Evolutionary conservation across 64 coral and sea anemone genomes (phyloP), one percentile per base, ranked within the genome.

Genomic region (Porites australiensis): DNA sequence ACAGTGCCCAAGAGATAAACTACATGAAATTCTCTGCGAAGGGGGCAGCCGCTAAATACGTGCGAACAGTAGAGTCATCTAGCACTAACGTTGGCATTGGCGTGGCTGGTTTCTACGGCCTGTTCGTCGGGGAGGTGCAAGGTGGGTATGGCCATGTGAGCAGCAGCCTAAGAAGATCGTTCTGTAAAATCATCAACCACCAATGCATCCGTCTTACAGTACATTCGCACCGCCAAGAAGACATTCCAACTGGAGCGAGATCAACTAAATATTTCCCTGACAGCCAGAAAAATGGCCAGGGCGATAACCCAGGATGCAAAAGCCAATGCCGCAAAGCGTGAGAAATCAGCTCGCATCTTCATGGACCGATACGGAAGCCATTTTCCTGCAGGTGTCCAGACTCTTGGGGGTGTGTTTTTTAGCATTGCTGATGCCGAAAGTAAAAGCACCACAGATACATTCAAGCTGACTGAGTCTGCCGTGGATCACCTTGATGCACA

Each of bases 331-430:
- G 20, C 7, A 47, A 65, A 85, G 21, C 3, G 14, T 2, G 69
- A 71, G 19, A 16, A 71, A 44, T n/a, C 13, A 4, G 87, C 87
- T 50, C 51, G 73, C 21, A 16, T 0, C 14, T 89, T 89, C 19
- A 44, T 89, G 59, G 3, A 89, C 13, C 87, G 87, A 47, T 89
- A 77, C 4, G 87, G 87, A 27, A 89, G 87, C 59, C 72, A 89
- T 74, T 89, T 60, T 27, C 87, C 87, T 15, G 72, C 20, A 0
- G 87, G 87, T 14, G 11, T 77, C 1, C 87, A 89, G 3, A 89
- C 87, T 5, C 87, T 89, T 8, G 87, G 87, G 2, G 87, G 87
- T 0, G 15, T 64, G 50, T 48, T 89, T 22, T 89, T 89, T 55
- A 54, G 50, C 8, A 77, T 89, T 44, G 72, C 59, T 2, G 22